A percentile compares a stretch with the other conserved stretches of the same genome.
phyloP scores from a whole-genome alignment of 2,888 invertebrate genomes.

The Vanessa cardui region DNA sequence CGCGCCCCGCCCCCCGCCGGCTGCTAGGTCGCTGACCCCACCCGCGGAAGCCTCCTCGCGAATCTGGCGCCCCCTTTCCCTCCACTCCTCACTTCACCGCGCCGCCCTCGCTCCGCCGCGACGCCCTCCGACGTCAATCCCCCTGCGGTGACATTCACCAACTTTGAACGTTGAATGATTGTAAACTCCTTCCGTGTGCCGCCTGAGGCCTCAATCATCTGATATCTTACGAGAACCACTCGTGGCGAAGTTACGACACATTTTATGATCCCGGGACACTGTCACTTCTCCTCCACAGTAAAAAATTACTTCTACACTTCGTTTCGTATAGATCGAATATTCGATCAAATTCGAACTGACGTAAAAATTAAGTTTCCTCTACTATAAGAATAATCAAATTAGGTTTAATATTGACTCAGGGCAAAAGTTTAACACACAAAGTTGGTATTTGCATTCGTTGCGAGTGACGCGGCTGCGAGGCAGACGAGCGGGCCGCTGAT shows the following conservation, averaged over 20 bases:
- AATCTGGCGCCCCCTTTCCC: conserved; percentile 58
- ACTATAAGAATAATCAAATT: background rate
- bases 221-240: conserved; percentile 3
- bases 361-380: background rate
- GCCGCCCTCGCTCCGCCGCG: conserved; percentile 42
- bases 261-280: background rate
- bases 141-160: conserved; percentile 59
- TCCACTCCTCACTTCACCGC: conserved; percentile 44
- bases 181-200: conserved; percentile 41
- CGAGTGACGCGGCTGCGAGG: conserved; percentile 5
- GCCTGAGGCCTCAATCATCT: conserved; percentile 10
- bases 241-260: background rate
- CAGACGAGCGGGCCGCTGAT: conserved; percentile 13
- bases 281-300: background rate
- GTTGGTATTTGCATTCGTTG: conserved; percentile 14
- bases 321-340: background rate
- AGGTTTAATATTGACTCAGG: background rate
- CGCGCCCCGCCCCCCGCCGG: conserved; percentile 63
- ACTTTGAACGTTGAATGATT: conserved; percentile 62
- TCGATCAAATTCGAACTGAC: background rate
- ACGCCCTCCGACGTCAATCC: conserved; percentile 39
- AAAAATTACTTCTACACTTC: background rate
- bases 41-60: conserved; percentile 80
- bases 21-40: conserved; percentile 76
- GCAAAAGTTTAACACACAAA: background rate